Evolutionary conservation across 1,140 invertebrate species (phyloP), one percentile per base, ranked within the genome.

Genomic region (Coptotermes formosanus): DNA sequence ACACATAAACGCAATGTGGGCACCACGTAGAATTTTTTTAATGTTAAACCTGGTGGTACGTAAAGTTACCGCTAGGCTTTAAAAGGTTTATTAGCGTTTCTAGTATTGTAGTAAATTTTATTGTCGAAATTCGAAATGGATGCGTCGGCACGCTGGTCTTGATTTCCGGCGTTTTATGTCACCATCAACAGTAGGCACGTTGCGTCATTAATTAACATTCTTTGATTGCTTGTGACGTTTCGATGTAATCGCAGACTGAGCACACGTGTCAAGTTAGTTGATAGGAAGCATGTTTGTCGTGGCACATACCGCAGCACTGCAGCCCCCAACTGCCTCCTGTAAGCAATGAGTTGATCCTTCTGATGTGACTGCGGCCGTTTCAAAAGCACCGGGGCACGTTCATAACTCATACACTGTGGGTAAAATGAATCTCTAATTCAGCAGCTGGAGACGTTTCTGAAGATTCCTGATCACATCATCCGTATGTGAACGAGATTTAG

Each of bases 141-240:
- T 30, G 64, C n/a, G 64, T 14, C n/a, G 64, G n/a, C 9, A 75
- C 30, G 64, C 1, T 75, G 19, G 25, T 1, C 25, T 30, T 75
- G 64, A 75, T 75, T 75, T 75, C 64, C 64, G 64, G 64, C 64
- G 30, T n/a, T 6, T 75, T 30, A 25, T 75, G 64, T 75, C 64
- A 75, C 19, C 30, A 30, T 75, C 25, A 75, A 75, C 64, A 30
- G 0, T 75, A n/a, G 64, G 25, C n/a, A n/a, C 30, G 64, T 75
- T 30, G 64, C 64, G 64, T 75, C 64, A 75, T 75, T 75, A 75
- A 75, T 75, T 75, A 75, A 75, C 64, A 75, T 75, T 75, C 64
- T 75, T 75, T 75, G 64, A 75, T 75, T 75, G 64, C 64, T 75
- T 75, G 64, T 75, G 64, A 75, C 64, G 64, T 75, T n/a, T 75